phyloP scores from a whole-genome alignment of 2,888 invertebrate species.

The Lordiphosa andalusiaca region DNA sequence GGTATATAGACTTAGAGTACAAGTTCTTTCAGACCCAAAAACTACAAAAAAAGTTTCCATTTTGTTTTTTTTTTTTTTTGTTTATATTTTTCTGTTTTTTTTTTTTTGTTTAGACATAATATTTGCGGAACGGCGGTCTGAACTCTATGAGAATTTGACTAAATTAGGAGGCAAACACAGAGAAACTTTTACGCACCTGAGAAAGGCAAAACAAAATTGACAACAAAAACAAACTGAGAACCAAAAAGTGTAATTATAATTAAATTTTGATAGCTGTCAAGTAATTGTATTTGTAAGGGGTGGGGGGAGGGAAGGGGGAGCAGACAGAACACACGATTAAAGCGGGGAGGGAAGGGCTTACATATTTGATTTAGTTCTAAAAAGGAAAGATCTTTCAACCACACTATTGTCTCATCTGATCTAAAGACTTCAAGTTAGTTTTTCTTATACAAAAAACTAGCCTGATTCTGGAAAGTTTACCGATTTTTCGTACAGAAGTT shows the following conservation, averaged over 20 bases:
- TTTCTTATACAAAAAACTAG: too few species aligned
- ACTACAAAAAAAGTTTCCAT: slow-evolving; percentile 27
- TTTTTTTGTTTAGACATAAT: slow-evolving; percentile 9
- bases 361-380: too few species aligned
- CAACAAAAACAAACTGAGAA: slow-evolving; percentile 14
- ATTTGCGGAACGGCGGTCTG: slow-evolving; percentile 17
- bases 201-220: slow-evolving; percentile 20
- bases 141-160: slow-evolving; percentile 30
- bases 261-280: slow-evolving; percentile 26
- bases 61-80: slow-evolving; percentile 1
- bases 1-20: slow-evolving; percentile 46
- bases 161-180: slow-evolving; percentile 21
- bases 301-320: neutral
- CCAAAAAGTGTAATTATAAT: slow-evolving; percentile 1
- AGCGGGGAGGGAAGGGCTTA: too few species aligned
- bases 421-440: too few species aligned
- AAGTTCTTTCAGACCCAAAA: slow-evolving; percentile 41
- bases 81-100: slow-evolving; percentile 3
- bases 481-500: too few species aligned
- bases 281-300: slow-evolving; percentile 6
- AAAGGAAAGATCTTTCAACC: too few species aligned
- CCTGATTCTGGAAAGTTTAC: too few species aligned
- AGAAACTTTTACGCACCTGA: slow-evolving; percentile 30
- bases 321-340: neutral
- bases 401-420: too few species aligned